Evolutionary conservation across 2,888 invertebrate species (phyloP), one percentile per base, ranked within the genome.

Genomic region (Drosophila algonquin): DNA sequence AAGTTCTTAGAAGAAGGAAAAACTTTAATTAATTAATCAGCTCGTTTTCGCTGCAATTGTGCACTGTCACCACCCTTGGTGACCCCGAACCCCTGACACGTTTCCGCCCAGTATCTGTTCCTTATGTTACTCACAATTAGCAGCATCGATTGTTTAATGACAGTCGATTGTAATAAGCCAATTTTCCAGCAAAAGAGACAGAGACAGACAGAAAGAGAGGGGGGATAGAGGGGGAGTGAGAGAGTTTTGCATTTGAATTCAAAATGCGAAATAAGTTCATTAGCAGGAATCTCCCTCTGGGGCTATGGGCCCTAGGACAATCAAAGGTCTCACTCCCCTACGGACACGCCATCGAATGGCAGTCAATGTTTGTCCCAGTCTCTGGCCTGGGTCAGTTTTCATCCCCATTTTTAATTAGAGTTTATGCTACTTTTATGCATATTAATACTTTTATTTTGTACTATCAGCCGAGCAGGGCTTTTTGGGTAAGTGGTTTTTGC

Each of bases 221-320:
- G n/a, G n/a, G n/a, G n/a, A n/a, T n/a, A 30, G 10, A 32, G 35
- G 35, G 3, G 18, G 56, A 27, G 18, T 21, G 3, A 32, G 32
- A 35, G 48, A 12, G 32, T 7, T 81, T 70, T 68, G 79, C 72
- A 79, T 87, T 83, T 81, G 79, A 87, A 84, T 83, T 79, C 79
- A 64, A 84, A 84, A 76, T 81, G 81, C 75, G 81, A 84, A 83
- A 83, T 83, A 87, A 83, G 84, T 83, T 83, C 87, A 87, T 83
- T 87, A 83, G 79, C 75, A 46, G 45, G 63, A 73, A 73, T 60
- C 40, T 40, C 40, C 14, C 40, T 68, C 76, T 74, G 58, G 69
- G 48, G 30, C 48, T 30, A 5, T 27, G 27, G 30, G 4, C 10
- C 10, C 10, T 12, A 0, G 40, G 18, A 44, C 8, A n/a, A n/a